Evolutionary conservation across 2,113 vertebrate genomes (phyloP), one percentile per base, ranked within the genome.

Genomic region (Rhinogobius similis): DNA sequence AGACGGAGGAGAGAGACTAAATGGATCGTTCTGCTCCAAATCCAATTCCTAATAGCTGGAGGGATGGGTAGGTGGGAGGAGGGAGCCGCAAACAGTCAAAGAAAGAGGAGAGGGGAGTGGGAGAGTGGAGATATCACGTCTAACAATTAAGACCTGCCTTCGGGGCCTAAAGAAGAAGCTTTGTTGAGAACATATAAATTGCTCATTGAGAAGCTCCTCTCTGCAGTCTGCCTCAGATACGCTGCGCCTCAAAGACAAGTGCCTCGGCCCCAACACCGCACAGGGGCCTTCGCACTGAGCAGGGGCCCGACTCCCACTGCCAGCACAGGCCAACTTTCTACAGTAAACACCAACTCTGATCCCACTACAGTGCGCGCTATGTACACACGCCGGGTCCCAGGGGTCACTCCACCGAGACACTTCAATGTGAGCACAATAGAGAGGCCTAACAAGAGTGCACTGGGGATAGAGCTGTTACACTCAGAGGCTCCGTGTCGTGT

Each of bases 21-120:
- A 91, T 89, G 86, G 90, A 91, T 90, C 87, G 90, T 91, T 91
- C 90, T 91, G 90, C 90, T 91, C 90, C 90, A 91, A 90, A 91
- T 91, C 90, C 90, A 91, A 91, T 91, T 90, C 90, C 82, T 91
- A 90, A 91, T 91, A 88, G 90, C 90, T 90, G 82, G 77, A 88
- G 89, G 89, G 87, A 72, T 61, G 81, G 87, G 72, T 1, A 85
- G 79, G 75, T 0, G 78, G 77, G 71, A 72, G 82, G 78, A 76
- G 81, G 78, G 64, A 66, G 81, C 75, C 56, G 84, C 75, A 85
- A 88, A 86, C 81, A 87, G 88, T 82, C 70, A 82, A 81, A 86
- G 82, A 77, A 84, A 82, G 72, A 77, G 26, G 70, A 84, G 84
- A 65, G 75, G 52, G 73, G 75, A 78, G 67, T 72, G 75, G 78